Evolutionary conservation across 2,797 vertebrate species (phyloP).

Genomic region (Pangasius mekongensis): DNA sequence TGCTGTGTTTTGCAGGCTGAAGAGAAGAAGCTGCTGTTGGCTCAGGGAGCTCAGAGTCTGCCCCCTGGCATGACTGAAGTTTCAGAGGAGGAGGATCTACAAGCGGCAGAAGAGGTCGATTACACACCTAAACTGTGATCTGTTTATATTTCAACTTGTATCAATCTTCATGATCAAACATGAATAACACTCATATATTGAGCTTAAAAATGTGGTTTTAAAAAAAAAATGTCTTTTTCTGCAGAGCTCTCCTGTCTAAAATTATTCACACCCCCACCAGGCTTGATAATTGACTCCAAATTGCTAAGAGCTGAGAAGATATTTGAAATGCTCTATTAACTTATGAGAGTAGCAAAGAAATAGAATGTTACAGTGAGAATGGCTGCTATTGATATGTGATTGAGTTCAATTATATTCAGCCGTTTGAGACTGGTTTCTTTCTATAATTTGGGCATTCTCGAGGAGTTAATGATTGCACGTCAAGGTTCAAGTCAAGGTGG

Average conservation of each 20-base stretch:
- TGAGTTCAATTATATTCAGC: neutral
- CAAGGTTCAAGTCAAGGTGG: neutral
- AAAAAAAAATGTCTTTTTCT: neutral
- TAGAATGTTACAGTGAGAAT: neutral
- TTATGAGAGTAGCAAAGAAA: neutral
- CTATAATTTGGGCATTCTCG: neutral
- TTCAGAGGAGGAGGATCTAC: conserved; percentile 85
- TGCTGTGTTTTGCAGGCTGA: conserved; percentile 72
- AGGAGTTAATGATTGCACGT: neutral
- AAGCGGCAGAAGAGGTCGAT: conserved; percentile 88
- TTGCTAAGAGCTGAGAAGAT: neutral
- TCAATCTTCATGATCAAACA: neutral
- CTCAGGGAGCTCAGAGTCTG: conserved; percentile 69
- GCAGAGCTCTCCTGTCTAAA: too few relatives aligned
- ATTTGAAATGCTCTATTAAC: neutral
- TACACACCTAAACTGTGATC: neutral
- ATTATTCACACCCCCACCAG: neutral
- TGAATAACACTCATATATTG: neutral
- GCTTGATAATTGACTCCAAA: neutral
- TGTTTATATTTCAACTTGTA: neutral
- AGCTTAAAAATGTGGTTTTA: neutral
- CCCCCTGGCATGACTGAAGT: conserved; percentile 74
- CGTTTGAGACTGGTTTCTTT: neutral
- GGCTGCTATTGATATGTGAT: neutral
- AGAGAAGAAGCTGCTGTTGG: conserved; percentile 74